These are phyloP conservation scores for Boulengeromyrus knoepffleri DNA, from an alignment of 2,113 vertebrate genomes.

Conservation along the genomic window DNA sequence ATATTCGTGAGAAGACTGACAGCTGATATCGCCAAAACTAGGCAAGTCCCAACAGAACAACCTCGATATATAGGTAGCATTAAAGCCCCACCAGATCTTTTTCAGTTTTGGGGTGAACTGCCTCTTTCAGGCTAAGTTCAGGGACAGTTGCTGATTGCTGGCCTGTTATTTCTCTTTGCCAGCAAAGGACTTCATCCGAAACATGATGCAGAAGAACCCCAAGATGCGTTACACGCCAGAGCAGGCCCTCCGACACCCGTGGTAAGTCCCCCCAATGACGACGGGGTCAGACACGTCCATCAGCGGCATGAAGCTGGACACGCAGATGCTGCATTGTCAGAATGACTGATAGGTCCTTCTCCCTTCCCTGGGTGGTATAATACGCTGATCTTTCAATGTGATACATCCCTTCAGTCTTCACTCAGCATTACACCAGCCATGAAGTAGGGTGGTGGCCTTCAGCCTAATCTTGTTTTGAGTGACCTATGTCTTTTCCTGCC, in stretches of 20 bases:
- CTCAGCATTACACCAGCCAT: background rate
- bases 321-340: background rate
- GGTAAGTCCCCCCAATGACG: constrained; percentile 60
- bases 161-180: constrained; percentile 14
- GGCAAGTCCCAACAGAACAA: background rate
- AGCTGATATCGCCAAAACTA: background rate
- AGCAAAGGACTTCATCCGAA: constrained; percentile 93
- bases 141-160: background rate
- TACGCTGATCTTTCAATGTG: background rate
- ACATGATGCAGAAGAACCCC: constrained; percentile 87
- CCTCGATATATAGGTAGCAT: background rate
- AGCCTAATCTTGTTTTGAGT: background rate
- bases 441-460: background rate
- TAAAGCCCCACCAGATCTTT: background rate
- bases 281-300: background rate
- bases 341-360: background rate
- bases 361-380: background rate
- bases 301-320: background rate
- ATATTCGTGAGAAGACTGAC: background rate
- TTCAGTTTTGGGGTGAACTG: background rate
- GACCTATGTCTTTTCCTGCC: constrained; percentile 26
- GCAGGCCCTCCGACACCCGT: constrained; percentile 81
- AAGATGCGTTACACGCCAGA: constrained; percentile 75
- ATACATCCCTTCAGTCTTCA: background rate
- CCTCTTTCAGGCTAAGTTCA: background rate